Conservation (phyloP, 2,888 invertebrate species). For the Lepetodrilus schrolli region DNA sequence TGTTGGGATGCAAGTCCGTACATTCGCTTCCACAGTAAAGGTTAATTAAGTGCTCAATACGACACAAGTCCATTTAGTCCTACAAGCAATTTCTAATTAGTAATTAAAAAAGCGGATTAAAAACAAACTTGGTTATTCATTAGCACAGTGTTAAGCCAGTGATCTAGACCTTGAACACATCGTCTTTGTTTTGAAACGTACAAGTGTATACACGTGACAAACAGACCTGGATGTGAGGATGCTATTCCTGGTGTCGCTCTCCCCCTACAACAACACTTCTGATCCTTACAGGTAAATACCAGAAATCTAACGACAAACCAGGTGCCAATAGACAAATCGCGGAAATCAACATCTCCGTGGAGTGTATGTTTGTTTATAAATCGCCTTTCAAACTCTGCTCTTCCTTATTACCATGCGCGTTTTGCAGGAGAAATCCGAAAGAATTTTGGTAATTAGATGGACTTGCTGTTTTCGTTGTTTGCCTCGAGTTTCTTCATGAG, state of each 20-base stretch:
- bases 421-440: conserved; percentile 7
- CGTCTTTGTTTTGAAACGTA: conserved; percentile 23
- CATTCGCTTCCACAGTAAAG: too few species aligned
- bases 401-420: neutral
- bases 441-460: conserved; percentile 26
- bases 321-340: conserved; percentile 15
- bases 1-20: too few species aligned
- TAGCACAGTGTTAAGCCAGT: too few species aligned
- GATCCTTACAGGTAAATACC: conserved; percentile 23
- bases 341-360: neutral
- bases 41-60: too few species aligned
- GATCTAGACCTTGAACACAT: conserved; percentile 8
- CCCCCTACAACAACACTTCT: neutral
- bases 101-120: too few species aligned
- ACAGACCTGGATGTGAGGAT: neutral
- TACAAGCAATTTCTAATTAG: too few species aligned
- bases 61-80: too few species aligned
- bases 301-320: conserved; percentile 22
- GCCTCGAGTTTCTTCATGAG: too few species aligned
- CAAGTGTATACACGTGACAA: conserved; percentile 3
- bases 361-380: conserved; percentile 16
- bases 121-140: too few species aligned
- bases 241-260: conserved; percentile 8
- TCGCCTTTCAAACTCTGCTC: conserved; percentile 16
- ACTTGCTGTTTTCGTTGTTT: too few species aligned